These are phyloP conservation scores for Drosophila crucigera DNA, from an alignment of 2,888 invertebrate species.

Conservation along the genomic window DNA sequence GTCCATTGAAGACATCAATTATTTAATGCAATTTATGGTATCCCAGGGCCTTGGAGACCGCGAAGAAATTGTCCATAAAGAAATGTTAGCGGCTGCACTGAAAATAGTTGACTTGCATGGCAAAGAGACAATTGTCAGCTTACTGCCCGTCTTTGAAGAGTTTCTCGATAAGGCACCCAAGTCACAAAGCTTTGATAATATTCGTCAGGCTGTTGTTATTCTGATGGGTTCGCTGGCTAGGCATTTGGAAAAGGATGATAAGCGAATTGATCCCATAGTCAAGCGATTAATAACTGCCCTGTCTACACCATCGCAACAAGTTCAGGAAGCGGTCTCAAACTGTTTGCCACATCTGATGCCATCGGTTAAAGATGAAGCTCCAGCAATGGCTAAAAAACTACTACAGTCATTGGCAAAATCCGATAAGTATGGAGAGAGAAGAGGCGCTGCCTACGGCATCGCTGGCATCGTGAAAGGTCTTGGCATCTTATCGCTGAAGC, in stretches of 20 bases:
- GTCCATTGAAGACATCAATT: slow-evolving; percentile 88
- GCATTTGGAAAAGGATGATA: slow-evolving; percentile 96
- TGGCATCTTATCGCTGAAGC: slow-evolving; percentile 97
- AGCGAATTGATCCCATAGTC: slow-evolving; percentile 97
- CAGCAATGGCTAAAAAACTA: slow-evolving; percentile 94
- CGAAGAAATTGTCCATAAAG: slow-evolving; percentile 91
- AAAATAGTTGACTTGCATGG: slow-evolving; percentile 96
- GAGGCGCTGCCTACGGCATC: slow-evolving; percentile 98
- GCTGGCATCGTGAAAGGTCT: slow-evolving; percentile 98
- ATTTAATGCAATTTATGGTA: slow-evolving; percentile 94
- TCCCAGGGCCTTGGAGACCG: slow-evolving; percentile 94
- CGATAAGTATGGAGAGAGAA: slow-evolving; percentile 92
- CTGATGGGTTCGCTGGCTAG: slow-evolving; percentile 98
- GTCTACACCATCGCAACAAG: slow-evolving; percentile 98
- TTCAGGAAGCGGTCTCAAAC: slow-evolving; percentile 98
- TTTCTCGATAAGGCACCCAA: slow-evolving; percentile 97
- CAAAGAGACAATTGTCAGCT: slow-evolving; percentile 90
- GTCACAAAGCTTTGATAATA: slow-evolving; percentile 94
- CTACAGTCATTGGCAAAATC: slow-evolving; percentile 94
- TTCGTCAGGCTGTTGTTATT: slow-evolving; percentile 98
- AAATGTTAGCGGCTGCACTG: slow-evolving; percentile 97
- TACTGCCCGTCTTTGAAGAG: slow-evolving; percentile 96
- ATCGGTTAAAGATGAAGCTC: slow-evolving; percentile 96
- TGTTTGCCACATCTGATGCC: slow-evolving; percentile 97
- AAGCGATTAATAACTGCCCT: slow-evolving; percentile 95